Evolutionary conservation across 2,113 vertebrate genomes (phyloP).

Genomic region (Meriones unguiculatus): DNA sequence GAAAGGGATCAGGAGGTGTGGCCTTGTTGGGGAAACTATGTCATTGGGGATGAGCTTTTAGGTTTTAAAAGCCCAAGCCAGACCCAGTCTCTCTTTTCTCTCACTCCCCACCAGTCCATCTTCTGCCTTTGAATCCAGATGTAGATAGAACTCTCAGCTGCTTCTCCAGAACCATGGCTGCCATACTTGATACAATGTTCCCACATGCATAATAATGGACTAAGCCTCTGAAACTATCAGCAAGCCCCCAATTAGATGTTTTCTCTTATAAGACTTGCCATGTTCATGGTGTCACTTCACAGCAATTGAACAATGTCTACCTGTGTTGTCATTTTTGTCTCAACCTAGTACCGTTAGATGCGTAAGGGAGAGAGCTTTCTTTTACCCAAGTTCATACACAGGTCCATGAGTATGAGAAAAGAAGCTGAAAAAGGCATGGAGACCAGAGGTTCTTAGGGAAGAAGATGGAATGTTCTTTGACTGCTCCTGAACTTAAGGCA

Average conservation of each 20-base stretch:
- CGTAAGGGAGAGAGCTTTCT: neutral
- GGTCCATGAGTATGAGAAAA: neutral
- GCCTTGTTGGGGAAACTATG: neutral
- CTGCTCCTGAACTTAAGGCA: neutral
- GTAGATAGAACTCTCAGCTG: neutral
- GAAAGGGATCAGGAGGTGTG: neutral
- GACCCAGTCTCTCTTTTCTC: neutral
- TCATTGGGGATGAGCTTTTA: neutral
- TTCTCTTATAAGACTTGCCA: neutral
- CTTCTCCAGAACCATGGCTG: neutral
- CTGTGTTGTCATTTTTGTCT: neutral
- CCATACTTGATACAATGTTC: no score
- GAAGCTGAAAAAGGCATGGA: neutral
- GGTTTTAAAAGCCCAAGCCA: neutral
- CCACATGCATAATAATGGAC: neutral
- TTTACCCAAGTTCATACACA: neutral
- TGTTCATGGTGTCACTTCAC: neutral
- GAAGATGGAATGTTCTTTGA: neutral
- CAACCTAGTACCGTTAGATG: neutral
- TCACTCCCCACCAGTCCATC: neutral
- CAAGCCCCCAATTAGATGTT: neutral
- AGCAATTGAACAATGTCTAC: neutral
- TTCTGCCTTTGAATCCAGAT: neutral
- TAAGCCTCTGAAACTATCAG: neutral
- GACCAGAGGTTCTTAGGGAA: constrained; percentile 9